Base-by-base conservation (phyloP, 2,888 invertebrate species). In the Eupithecia inturbata region DNA sequence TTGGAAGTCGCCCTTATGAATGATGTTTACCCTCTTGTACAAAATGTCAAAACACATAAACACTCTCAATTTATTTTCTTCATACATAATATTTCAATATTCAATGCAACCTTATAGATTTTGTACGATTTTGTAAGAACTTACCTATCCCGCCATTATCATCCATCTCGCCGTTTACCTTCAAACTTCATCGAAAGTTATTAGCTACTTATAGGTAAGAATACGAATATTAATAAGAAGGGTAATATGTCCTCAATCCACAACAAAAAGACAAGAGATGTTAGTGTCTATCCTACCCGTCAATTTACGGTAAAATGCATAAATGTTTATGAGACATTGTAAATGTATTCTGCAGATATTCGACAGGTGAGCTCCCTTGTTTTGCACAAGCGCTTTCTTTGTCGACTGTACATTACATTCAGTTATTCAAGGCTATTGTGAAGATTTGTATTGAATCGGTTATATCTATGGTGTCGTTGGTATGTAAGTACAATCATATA, bases 351-450 rank as follows among this genome's bases (percentile, higher is more conserved):
- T 16, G 57, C 74, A 66, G 74, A 71, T 68, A 68, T 45, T 36
- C n/a, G 68, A 28, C 66, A 45, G 41, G 53, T 28, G 73, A 45
- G 70, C 19, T 57, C 41, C 28, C 36, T 41, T 68, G 45, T 69
- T 74, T 64, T 63, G 33, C 60, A 68, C 57, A 74, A 62, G 19
- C 66, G 49, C 67, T 75, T 75, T 73, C 71, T 74, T 68, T 72
- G 49, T 66, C 72, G 67, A 75, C 68, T 72, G 72, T 70, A 73
- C 72, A 68, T 66, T 67, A 12, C 66, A 75, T 73, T 75, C 68
- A 70, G 75, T 75, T 68, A 75, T 68, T 71, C 68, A 75, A 73
- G 57, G 22, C 26, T 70, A 71, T 74, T 75, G 49, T 72, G 67
- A 31, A 31, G 26, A 60, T 28, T 6, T 7, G 7, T 28, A 31